Evolutionary conservation across 2,113 vertebrate genomes (phyloP), one percentile per base, ranked within the genome.

Genomic region (Salvelinus fontinalis): DNA sequence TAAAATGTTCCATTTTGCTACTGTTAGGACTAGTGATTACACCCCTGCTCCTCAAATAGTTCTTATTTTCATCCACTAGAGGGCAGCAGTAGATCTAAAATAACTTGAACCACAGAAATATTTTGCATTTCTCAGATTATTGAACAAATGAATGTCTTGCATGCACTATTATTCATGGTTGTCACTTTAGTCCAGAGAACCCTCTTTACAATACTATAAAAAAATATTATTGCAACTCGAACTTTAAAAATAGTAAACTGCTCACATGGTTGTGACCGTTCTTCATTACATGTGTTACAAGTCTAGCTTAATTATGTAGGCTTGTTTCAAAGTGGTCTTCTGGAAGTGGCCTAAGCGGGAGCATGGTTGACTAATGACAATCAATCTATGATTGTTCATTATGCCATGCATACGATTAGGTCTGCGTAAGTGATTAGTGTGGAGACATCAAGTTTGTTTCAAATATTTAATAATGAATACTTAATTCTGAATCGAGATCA

Each of bases 61-160:
- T 80, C 20, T 74, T 20, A 0, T 76, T 78, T 78, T 74, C 59
- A 16, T 80, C 88, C 91, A 86, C 75, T 75, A 91, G 91, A 88
- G 90, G 87, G 90, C 82, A 79, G 84, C 87, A 89, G 80, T 77
- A 11, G 64, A 85, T 81, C 84, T 78, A 75, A 70, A 78, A 88
- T 80, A 3, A 69, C 1, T 2, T 7, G 12, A 12, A 8, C 76
- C 74, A 3, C n/a, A 4, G 26, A 67, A 0, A 59, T 22, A 54
- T 49, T n/a, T 68, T 9, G 2, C 7, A 4, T 29, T 67, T 34
- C 12, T 67, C 66, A 31, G 5, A 67, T 68, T 18, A 68, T 6
- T 34, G 67, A 34, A 39, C 6, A 20, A 39, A 44, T 20, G 16
- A 3, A 4, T 68, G 29, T 14, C 31, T 34, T 67, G 14, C 20